phyloP scores from a whole-genome alignment of 1,140 invertebrate genomes.

The Aricia agestis region DNA sequence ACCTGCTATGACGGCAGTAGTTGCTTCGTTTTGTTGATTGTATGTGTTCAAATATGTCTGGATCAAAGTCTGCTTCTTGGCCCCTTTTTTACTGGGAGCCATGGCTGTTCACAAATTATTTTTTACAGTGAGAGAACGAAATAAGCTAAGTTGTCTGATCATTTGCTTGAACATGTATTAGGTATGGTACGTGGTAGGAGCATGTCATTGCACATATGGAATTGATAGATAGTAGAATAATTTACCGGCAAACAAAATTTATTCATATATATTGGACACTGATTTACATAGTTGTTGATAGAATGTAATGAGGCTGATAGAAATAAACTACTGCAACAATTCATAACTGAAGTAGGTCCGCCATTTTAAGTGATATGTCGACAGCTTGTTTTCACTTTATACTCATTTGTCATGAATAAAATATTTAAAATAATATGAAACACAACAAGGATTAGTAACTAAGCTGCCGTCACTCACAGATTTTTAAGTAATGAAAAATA shows the following conservation, averaged over 20 bases:
- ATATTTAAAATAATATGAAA: background rate
- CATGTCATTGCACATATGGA: background rate
- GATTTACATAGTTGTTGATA: background rate
- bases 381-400: background rate
- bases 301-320: background rate
- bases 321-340: background rate
- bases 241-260: background rate
- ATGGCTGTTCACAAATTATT: slow-evolving; percentile 30
- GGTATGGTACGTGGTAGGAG: background rate
- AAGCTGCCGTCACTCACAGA: slow-evolving; percentile 51
- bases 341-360: slow-evolving; percentile 28
- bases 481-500: slow-evolving; percentile 41
- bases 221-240: too few species aligned
- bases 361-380: slow-evolving; percentile 35
- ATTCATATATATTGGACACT: background rate
- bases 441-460: slow-evolving; percentile 32
- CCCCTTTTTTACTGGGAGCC: slow-evolving; percentile 41
- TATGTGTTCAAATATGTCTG: slow-evolving; percentile 41
- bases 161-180: background rate
- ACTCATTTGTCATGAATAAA: background rate
- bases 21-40: slow-evolving; percentile 31
- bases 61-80: slow-evolving; percentile 34
- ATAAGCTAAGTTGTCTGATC: background rate
- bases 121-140: background rate
- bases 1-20: slow-evolving; percentile 35